These are phyloP conservation scores for Acropternis orthonyx DNA, from an alignment of 2,797 vertebrate species.

Conservation along the genomic window DNA sequence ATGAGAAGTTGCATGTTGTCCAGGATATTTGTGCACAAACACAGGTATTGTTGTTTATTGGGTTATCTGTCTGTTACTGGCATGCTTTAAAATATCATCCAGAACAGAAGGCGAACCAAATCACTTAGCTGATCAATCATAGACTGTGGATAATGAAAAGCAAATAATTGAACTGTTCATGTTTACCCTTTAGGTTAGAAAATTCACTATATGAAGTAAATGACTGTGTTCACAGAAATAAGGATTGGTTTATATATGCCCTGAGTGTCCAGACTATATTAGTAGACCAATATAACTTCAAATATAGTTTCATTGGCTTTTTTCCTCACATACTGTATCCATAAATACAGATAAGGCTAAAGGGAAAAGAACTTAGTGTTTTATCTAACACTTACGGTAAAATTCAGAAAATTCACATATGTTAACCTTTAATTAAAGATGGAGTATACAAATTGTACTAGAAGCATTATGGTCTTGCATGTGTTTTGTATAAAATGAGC, in stretches of 20 bases:
- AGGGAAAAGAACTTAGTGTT: not conserved
- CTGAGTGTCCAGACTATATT: not conserved
- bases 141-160: not conserved
- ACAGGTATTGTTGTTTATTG: not conserved
- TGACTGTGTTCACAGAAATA: not conserved
- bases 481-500: not conserved
- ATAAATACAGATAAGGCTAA: not conserved
- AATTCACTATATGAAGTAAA: not conserved
- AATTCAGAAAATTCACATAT: not conserved
- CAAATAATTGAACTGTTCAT: not conserved
- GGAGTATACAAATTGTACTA: not conserved
- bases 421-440: not conserved
- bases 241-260: not conserved
- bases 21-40: not conserved
- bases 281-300: not conserved
- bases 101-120: not conserved
- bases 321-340: not conserved
- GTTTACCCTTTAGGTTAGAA: not conserved
- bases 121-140: not conserved
- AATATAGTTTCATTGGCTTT: not conserved
- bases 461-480: not conserved
- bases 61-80: not conserved
- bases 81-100: not conserved
- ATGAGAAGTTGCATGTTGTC: not conserved
- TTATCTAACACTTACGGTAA: not conserved